phyloP scores from a whole-genome alignment of 1,140 invertebrate genomes.

The Apolygus lucorum region DNA sequence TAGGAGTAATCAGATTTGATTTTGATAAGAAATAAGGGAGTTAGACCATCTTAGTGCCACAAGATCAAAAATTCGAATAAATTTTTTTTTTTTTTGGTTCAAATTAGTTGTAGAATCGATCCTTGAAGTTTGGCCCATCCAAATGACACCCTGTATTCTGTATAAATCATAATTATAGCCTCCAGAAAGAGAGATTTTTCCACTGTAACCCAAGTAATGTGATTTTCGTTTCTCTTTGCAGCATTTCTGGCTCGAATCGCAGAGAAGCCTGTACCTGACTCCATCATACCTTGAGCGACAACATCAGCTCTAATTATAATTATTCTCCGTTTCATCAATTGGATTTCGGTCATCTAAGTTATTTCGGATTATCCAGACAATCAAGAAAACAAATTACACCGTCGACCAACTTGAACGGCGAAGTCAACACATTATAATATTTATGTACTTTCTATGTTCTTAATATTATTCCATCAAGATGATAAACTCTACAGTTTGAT shows the following conservation, averaged over 20 bases:
- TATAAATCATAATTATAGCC: too few relatives aligned
- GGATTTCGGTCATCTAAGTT: not conserved
- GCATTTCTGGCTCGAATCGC: conserved; percentile 34
- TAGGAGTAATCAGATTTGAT: too few relatives aligned
- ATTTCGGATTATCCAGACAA: not conserved
- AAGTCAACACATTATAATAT: not conserved
- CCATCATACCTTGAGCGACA: conserved; percentile 20
- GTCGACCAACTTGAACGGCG: not conserved
- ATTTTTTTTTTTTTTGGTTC: conserved; percentile 15
- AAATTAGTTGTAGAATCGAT: conserved; percentile 19
- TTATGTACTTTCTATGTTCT: not conserved
- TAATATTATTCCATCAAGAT: not conserved
- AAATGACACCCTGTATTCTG: too few relatives aligned
- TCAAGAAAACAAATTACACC: not conserved
- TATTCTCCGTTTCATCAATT: not conserved
- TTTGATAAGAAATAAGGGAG: too few relatives aligned
- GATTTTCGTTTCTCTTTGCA: conserved; percentile 25
- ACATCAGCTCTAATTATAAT: not conserved
- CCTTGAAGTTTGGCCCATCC: too few relatives aligned
- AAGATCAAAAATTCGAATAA: conserved; percentile 18
- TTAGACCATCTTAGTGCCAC: too few relatives aligned
- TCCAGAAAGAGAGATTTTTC: not conserved
- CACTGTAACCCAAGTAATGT: not conserved
- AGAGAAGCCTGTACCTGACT: conserved; percentile 31
- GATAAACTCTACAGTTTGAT: not conserved